Percentiles rank a stretch among this genome's conserved stretches.
phyloP scores from a whole-genome alignment of 2,888 invertebrate species.

The Cryptosula pallasiana region DNA sequence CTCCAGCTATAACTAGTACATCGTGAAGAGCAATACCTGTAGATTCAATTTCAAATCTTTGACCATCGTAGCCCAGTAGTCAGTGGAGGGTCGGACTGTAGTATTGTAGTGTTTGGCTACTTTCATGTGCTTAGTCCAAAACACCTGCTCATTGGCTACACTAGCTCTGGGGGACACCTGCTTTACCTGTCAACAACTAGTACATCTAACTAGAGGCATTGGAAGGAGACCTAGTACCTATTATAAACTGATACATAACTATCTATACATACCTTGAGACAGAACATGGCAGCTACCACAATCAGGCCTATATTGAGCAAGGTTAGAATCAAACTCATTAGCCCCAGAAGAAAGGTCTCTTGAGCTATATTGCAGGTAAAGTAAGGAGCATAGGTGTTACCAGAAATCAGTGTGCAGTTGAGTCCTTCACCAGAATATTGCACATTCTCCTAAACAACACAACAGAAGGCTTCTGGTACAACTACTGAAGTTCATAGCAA shows the following conservation, averaged over 20 bases:
- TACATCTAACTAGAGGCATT: too few species aligned
- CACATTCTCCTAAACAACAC: too few species aligned
- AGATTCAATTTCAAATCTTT: not conserved
- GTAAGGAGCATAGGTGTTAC: conserved; percentile 56
- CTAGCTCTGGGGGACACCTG: conserved; percentile 22
- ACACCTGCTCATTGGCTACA: not conserved
- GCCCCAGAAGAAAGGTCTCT: conserved; percentile 72
- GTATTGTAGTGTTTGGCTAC: conserved; percentile 21
- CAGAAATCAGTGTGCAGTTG: conserved; percentile 30
- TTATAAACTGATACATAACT: not conserved
- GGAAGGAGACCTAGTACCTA: too few species aligned
- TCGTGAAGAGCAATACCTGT: not conserved
- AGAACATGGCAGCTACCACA: conserved; percentile 71
- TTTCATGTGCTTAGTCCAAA: conserved; percentile 16
- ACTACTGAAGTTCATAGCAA: too few species aligned
- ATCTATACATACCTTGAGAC: conserved; percentile 61
- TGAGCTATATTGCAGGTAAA: conserved; percentile 71
- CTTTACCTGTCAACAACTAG: conserved; percentile 4
- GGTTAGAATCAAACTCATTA: conserved; percentile 72
- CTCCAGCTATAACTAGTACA: too few species aligned
- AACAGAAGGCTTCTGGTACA: too few species aligned
- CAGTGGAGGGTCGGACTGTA: conserved; percentile 3
- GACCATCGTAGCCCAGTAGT: not conserved
- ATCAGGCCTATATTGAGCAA: conserved; percentile 78
- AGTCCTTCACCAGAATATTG: not conserved